These are phyloP conservation scores for Rhea americana DNA, from an alignment of 2,113 vertebrate genomes.

Conservation along the genomic window DNA sequence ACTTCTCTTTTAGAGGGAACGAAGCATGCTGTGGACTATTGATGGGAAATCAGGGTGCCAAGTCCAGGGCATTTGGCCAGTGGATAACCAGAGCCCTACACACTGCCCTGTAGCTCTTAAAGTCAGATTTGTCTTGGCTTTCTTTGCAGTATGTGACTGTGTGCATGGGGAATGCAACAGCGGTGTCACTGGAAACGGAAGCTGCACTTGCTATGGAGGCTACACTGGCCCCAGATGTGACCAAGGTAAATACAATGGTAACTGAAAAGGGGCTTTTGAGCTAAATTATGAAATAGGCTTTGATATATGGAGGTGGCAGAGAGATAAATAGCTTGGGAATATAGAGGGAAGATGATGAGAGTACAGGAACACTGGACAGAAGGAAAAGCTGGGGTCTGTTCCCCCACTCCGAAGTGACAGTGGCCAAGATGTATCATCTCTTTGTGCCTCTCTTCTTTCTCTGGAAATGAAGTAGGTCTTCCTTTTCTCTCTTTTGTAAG, in stretches of 20 bases:
- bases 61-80: neutral
- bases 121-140: neutral
- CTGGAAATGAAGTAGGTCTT: neutral
- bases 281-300: neutral
- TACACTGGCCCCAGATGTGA: slow-evolving; percentile 88
- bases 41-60: neutral
- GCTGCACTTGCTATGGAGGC: slow-evolving; percentile 89
- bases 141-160: slow-evolving; percentile 85
- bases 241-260: slow-evolving; percentile 74
- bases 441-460: neutral
- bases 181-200: slow-evolving; percentile 81
- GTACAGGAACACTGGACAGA: neutral
- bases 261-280: neutral
- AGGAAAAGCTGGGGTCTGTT: neutral
- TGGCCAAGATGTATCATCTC: neutral
- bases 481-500: neutral
- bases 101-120: neutral
- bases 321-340: neutral
- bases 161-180: slow-evolving; percentile 82
- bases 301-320: neutral
- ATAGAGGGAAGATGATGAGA: neutral
- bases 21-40: neutral
- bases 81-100: neutral
- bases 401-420: neutral
- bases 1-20: neutral